A percentile compares a stretch with the other conserved stretches of the same genome.
Evolutionary conservation across 2,113 vertebrate species (phyloP).

Genomic region (Heterotis niloticus): DNA sequence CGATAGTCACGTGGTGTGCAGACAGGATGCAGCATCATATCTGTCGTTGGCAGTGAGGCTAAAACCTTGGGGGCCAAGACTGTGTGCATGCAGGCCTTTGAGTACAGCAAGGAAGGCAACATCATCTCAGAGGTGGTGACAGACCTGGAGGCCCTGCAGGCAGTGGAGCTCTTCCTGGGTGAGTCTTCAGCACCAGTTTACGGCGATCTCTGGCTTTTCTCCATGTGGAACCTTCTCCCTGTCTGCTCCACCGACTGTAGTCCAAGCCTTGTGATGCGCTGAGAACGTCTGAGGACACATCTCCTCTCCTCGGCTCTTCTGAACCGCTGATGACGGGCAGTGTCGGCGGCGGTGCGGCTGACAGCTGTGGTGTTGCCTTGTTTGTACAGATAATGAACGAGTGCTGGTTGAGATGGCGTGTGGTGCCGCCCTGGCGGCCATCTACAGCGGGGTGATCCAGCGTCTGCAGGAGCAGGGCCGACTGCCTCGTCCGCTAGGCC

Average conservation of each 20-base stretch:
- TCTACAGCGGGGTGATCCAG: constrained; percentile 60
- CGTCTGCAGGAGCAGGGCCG: constrained; percentile 60
- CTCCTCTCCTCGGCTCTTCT: no score
- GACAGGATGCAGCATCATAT: background rate
- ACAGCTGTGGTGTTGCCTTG: background rate
- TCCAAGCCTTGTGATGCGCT: no score
- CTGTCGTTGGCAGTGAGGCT: constrained; percentile 51
- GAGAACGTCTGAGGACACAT: no score
- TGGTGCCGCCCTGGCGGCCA: constrained; percentile 63
- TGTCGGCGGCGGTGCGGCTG: background rate
- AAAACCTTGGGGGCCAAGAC: constrained; percentile 68
- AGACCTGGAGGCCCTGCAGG: constrained; percentile 64
- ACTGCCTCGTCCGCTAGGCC: constrained; percentile 46
- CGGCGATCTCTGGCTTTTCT: background rate
- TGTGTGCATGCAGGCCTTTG: constrained; percentile 58
- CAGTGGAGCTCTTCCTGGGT: constrained; percentile 69
- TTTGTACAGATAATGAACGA: constrained; percentile 66
- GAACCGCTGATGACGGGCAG: background rate
- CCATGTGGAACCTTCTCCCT: background rate
- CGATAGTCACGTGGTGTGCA: no score
- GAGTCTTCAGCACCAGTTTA: background rate
- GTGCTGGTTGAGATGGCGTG: constrained; percentile 73
- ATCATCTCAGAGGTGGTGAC: constrained; percentile 68
- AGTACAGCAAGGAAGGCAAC: constrained; percentile 52
- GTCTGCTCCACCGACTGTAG: background rate